phyloP scores from a whole-genome alignment of 2,888 invertebrate species.

The Didymodactylos carnosus region DNA sequence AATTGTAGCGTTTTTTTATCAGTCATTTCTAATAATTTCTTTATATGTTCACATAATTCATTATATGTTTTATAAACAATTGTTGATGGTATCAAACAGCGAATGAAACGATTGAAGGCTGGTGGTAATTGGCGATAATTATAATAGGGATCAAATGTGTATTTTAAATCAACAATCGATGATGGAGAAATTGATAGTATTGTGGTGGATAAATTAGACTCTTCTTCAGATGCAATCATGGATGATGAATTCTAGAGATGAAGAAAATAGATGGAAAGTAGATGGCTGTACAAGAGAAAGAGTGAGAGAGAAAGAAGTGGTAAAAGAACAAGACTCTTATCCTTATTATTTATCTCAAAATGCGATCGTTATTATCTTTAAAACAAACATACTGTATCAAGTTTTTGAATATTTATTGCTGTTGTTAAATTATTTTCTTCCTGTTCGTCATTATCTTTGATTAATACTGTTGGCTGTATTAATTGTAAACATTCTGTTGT shows the following conservation, averaged over 20 bases:
- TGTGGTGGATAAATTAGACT: not conserved
- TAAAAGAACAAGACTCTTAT: too few species aligned
- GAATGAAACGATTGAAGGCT: constrained; percentile 85
- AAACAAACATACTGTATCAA: not conserved
- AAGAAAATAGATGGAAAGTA: not conserved
- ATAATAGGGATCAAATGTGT: constrained; percentile 48
- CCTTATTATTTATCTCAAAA: too few species aligned
- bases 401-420: too few species aligned
- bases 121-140: constrained; percentile 89
- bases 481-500: not conserved
- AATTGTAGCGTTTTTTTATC: not conserved
- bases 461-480: not conserved
- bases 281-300: too few species aligned
- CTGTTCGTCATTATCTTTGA: too few species aligned
- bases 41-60: constrained; percentile 2
- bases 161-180: constrained; percentile 62
- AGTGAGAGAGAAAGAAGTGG: not conserved
- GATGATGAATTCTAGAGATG: too few species aligned
- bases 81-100: constrained; percentile 41
- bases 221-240: not conserved
- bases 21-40: not conserved
- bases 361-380: not conserved
- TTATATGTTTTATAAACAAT: constrained; percentile 15
- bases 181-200: constrained; percentile 47
- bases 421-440: too few species aligned